Evolutionary conservation across 2,113 vertebrate species (phyloP).

Genomic region (Zonotrichia leucophrys): DNA sequence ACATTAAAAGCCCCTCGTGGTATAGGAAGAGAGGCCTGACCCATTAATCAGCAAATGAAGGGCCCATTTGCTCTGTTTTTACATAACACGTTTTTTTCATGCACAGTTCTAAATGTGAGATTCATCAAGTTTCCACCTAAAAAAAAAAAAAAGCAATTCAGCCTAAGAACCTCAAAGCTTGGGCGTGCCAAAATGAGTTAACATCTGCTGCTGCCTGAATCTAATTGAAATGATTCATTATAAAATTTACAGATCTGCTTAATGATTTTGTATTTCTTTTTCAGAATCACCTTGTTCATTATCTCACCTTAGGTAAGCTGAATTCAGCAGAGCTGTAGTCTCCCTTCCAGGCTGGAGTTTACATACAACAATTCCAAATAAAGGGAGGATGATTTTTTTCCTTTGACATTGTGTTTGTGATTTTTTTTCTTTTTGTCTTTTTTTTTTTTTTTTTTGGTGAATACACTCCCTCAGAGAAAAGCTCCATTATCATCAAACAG

Average conservation of each 20-base stretch:
- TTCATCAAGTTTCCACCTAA: slow-evolving; percentile 44
- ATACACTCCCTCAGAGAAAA: background rate
- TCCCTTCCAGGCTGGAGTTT: background rate
- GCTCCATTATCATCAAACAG: slow-evolving; percentile 22
- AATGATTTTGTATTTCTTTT: slow-evolving; percentile 74
- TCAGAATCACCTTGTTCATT: slow-evolving; percentile 67
- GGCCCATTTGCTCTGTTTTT: slow-evolving; percentile 54
- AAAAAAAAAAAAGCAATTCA: background rate
- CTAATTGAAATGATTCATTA: slow-evolving; percentile 78
- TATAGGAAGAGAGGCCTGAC: slow-evolving; percentile 20
- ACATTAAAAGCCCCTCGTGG: slow-evolving; percentile 23
- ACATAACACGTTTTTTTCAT: slow-evolving; percentile 24
- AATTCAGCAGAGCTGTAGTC: background rate
- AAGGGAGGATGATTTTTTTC: background rate
- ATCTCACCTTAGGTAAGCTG: slow-evolving; percentile 18
- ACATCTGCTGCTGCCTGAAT: slow-evolving; percentile 73
- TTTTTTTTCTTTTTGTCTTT: background rate
- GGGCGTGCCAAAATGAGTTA: slow-evolving; percentile 60
- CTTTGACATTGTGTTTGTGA: background rate
- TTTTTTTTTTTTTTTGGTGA: background rate
- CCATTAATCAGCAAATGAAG: slow-evolving; percentile 62
- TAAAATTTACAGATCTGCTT: slow-evolving; percentile 74
- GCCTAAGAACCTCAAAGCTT: slow-evolving; percentile 53
- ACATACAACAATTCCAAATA: background rate
- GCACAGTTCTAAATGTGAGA: slow-evolving; percentile 30